Evolutionary conservation across 2,113 vertebrate genomes (phyloP), one percentile per base, ranked within the genome.

Genomic region (Elephas maximus): DNA sequence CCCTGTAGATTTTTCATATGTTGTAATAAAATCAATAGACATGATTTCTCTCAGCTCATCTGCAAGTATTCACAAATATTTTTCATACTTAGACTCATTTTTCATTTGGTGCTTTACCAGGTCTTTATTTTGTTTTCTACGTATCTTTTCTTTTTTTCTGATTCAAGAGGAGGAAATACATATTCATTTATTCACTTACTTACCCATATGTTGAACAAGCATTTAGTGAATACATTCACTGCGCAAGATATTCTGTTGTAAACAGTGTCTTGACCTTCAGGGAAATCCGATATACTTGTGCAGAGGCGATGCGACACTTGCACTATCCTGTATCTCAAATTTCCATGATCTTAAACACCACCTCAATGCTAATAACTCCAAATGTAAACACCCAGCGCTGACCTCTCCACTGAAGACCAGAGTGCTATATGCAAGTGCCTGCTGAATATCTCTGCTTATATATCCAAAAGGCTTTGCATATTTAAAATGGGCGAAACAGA

Each of bases 101-200:
- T 23, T 21, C 37, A 1, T 57, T 82, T n/a, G 2, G 17, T 74
- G 60, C 1, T 69, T 90, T 95, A 74, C 5, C 23, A n/a, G 37
- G 78, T 77, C 76, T 67, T 87, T 81, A 79, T 62, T 87, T 97
- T 92, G 8, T 1, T 80, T 96, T 88, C 63, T 7, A 57, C 67
- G 28, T 48, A 17, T 62, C 44, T 63, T 80, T 78, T 62, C 44
- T 63, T 80, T 78, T 82, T 78, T 82, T 62, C 51, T 71, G 24
- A 69, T 63, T 86, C 20, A 92, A 93, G 53, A 20, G 9, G 5
- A 41, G 14, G 78, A 73, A 51, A 15, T 63, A 23, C 11, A 2
- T 88, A 80, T 92, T 21, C 1, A 17, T 26, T 53, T 48, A 24
- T 18, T 76, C 12, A 30, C 80, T 95, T 24, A 78, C 44, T 80